These are phyloP conservation scores for Cepaea nemoralis DNA, from an alignment of 1,140 invertebrate species.

Conservation along the genomic window DNA sequence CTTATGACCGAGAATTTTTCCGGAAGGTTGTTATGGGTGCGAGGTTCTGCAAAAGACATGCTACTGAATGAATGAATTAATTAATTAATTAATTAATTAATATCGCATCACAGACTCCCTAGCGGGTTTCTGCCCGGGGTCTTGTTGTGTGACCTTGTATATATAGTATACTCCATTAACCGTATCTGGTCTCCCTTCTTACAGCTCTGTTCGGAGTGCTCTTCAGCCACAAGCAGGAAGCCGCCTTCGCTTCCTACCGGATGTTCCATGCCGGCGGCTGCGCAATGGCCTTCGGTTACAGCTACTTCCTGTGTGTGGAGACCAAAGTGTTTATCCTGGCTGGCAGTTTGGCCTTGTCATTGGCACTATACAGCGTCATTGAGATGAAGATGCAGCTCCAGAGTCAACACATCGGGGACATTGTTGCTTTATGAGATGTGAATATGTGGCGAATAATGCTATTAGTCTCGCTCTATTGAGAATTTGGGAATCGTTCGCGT, in stretches of 20 bases:
- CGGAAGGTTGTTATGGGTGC: too few relatives aligned
- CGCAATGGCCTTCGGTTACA: conserved; percentile 69
- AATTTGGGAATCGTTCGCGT: too few relatives aligned
- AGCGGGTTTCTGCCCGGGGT: too few relatives aligned
- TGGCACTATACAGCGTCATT: conserved; percentile 65
- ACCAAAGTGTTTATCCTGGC: conserved; percentile 68
- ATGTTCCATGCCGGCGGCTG: conserved; percentile 70
- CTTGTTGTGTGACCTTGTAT: too few relatives aligned
- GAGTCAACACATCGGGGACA: conserved; percentile 66
- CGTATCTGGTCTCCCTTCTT: conserved; percentile 46
- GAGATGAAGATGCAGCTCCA: conserved; percentile 69
- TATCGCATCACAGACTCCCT: too few relatives aligned
- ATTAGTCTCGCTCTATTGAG: too few relatives aligned
- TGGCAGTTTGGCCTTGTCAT: conserved; percentile 54
- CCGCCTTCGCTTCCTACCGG: conserved; percentile 68
- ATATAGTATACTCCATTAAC: too few relatives aligned
- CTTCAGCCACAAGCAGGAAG: conserved; percentile 68
- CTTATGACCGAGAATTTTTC: too few relatives aligned
- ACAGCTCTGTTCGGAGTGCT: conserved; percentile 69
- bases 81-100: too few relatives aligned
- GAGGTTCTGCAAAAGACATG: too few relatives aligned
- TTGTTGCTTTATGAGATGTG: conserved; percentile 62
- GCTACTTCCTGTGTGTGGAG: conserved; percentile 68
- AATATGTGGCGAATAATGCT: too few relatives aligned
- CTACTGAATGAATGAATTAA: too few relatives aligned